Evolutionary conservation across 1,140 invertebrate species (phyloP), one percentile per base, ranked within the genome.

Genomic region (Zaprionus lachaisei): DNA sequence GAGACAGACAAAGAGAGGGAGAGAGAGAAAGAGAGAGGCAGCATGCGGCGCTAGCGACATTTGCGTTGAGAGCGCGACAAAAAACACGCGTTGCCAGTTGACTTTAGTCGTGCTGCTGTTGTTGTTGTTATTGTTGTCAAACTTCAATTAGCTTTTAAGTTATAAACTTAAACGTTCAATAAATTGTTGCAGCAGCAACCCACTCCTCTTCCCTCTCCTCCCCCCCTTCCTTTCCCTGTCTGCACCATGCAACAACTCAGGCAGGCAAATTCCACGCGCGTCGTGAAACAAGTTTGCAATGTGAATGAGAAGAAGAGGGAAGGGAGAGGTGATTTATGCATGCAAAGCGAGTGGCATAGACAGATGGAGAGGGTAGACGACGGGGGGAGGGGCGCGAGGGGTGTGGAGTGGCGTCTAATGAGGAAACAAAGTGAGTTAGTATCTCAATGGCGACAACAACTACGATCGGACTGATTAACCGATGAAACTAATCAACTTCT

Each of bases 91-190:
- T 69, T 41, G 68, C 37, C 63, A 58, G 55, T 75, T 78, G 62
- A 38, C 63, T 57, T 56, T 56, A 28, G 75, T 60, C 38, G 70
- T 34, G 63, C 37, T 28, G 54, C 56, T 67, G 64, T 31, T 41
- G 64, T 61, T 70, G 78, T 60, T 56, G 65, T 34, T 44, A 17
- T 38, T 76, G 65, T 24, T 67, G 63, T 80, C 70, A 55, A 89
- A 87, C 84, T 87, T 89, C 73, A 89, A 89, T 87, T 89, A 83
- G 80, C 77, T 81, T 83, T 89, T 64, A 80, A 78, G 72, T 87
- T 87, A 87, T 87, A 83, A 83, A 89, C 84, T 83, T 78, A 80
- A 83, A 60, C 68, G 83, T 64, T 84, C 72, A 81, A 80, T 89
- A 87, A 89, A 89, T 87, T 81, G 74, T 62, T 44, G 62, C 38